These are phyloP conservation scores for Athene noctua DNA, from an alignment of 2,113 vertebrate genomes.

Conservation along the genomic window DNA sequence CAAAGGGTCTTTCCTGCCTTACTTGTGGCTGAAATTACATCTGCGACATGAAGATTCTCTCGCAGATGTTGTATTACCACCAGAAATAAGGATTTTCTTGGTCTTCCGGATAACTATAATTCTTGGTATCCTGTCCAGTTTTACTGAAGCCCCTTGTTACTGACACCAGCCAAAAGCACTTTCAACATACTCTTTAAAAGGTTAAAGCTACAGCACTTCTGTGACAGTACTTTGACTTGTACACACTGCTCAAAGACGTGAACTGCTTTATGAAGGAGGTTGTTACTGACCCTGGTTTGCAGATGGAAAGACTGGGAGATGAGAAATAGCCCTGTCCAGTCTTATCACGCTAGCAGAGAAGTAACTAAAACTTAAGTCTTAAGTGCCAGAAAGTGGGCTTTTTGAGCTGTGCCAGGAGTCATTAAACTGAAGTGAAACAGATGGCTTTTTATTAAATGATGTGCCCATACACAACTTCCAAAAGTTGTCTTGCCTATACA, in stretches of 20 bases:
- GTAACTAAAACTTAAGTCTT: too few relatives aligned
- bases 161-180: neutral
- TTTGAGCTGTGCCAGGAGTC: neutral
- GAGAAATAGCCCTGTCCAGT: neutral
- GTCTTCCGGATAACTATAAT: neutral
- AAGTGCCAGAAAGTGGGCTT: neutral
- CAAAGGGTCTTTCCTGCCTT: neutral
- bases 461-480: neutral
- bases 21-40: neutral
- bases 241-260: neutral
- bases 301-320: neutral
- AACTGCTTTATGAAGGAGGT: neutral
- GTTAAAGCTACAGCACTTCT: neutral
- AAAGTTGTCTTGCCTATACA: neutral
- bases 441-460: fast-evolving
- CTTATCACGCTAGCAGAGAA: neutral
- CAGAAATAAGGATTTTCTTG: neutral
- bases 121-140: neutral
- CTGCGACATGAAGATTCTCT: neutral
- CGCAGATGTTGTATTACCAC: neutral
- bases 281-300: neutral
- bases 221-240: neutral
- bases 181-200: neutral
- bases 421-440: neutral
- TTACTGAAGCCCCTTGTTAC: neutral